A percentile compares a stretch with the other conserved stretches of the same genome.
Evolutionary conservation across 2,797 vertebrate genomes (phyloP).

Genomic region (Heliangelus exortis): DNA sequence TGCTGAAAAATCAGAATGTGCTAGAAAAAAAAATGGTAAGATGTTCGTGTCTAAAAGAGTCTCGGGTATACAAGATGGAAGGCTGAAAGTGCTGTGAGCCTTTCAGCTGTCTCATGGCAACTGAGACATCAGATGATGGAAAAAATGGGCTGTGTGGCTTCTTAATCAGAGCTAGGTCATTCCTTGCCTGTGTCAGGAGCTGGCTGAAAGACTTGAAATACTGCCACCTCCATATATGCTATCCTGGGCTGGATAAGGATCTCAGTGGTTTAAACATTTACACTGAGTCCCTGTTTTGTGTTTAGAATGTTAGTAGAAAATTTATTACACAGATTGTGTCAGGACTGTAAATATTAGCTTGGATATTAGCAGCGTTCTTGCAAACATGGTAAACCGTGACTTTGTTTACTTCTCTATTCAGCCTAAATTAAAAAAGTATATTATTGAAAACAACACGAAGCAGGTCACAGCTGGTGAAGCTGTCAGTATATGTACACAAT

Average conservation of each 20-base stretch:
- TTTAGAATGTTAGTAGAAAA: constrained; percentile 9
- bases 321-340: not conserved
- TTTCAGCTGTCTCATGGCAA: not conserved
- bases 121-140: not conserved
- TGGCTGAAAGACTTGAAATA: not conserved
- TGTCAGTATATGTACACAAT: not conserved
- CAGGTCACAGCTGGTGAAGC: not conserved
- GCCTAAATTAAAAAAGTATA: constrained; percentile 46
- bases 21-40: not conserved
- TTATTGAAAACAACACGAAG: not conserved
- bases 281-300: not conserved
- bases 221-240: not conserved
- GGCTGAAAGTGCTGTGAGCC: not conserved
- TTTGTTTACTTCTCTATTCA: not conserved
- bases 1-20: not conserved
- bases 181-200: not conserved
- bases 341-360: constrained; percentile 53
- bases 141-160: not conserved
- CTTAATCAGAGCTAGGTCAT: not conserved
- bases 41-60: not conserved
- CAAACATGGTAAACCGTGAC: not conserved
- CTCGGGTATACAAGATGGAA: not conserved
- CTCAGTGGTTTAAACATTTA: constrained; percentile 60
- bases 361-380: constrained; percentile 36
- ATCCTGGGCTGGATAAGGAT: not conserved